These are phyloP conservation scores for Enteromius viviparus DNA, from an alignment of 2,797 vertebrate species.

Conservation along the genomic window DNA sequence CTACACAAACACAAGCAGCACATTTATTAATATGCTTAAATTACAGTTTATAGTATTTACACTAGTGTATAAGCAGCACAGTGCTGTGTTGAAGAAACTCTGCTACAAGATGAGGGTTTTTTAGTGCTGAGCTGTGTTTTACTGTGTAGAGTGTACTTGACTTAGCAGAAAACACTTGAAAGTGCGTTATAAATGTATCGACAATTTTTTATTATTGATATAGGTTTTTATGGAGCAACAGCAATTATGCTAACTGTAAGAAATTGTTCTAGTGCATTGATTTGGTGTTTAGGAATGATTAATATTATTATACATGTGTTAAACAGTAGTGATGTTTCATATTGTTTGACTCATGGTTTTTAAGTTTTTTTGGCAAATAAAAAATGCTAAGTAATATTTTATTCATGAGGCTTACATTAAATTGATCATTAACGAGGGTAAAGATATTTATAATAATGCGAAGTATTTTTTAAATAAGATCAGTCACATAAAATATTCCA, in stretches of 20 bases:
- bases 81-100: background rate
- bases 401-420: background rate
- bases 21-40: conserved; percentile 15
- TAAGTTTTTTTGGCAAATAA: background rate
- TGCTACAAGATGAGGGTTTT: background rate
- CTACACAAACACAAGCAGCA: background rate
- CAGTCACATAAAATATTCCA: background rate
- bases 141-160: background rate
- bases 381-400: background rate
- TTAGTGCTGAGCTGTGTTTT: background rate
- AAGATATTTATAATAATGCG: background rate
- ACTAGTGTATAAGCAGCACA: background rate
- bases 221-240: background rate
- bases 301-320: background rate
- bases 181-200: background rate
- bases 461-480: background rate
- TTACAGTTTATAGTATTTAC: conserved; percentile 7
- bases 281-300: background rate
- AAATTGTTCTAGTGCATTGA: background rate
- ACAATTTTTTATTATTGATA: background rate
- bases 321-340: background rate
- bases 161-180: background rate
- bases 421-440: background rate
- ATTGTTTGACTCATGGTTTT: background rate
- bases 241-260: background rate